Evolutionary conservation across 2,113 vertebrate species (phyloP), one percentile per base, ranked within the genome.

Genomic region (Pavo muticus): DNA sequence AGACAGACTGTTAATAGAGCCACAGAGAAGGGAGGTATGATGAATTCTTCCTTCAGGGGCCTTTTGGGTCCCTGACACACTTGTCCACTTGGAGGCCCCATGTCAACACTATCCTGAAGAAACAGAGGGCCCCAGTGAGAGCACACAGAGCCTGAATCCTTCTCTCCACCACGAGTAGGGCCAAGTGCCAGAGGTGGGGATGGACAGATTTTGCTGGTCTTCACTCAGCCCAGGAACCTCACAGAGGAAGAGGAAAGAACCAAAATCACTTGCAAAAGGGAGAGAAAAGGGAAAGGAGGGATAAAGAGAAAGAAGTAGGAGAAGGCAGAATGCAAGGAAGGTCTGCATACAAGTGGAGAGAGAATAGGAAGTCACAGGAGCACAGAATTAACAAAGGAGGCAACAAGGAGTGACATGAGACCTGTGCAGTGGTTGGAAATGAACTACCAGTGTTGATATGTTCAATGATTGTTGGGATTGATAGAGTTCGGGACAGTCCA

Each of bases 171-270:
- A 0, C 1, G 16, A n/a, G 30, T 25, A 27, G 39, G 30, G 30
- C 23, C 67, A 24, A 25, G 61, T 16, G 61, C 11, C 44, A 60
- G 30, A 32, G 67, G 5, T 10, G 40, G 50, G 50, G 2, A 19
- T 30, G 76, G 44, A 6, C 21, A 3, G 1, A 21, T 4, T 4
- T 0, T 7, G 3, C 20, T 59, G 40, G 8, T 10, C 61, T 40
- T 64, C 23, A 29, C 6, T 40, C 24, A 39, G 68, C 11, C 6
- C 44, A 61, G 4, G 4, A 13, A 30, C 29, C 45, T 35, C 54
- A 7, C 1, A 45, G 16, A 56, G 52, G 14, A 56, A 1, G 19
- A 56, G 40, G 19, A 12, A 42, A 21, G 39, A 30, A 19, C 0
- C 11, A 3, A 42, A n/a, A 1, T 27, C 44, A 10, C 15, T 4